Evolutionary conservation across 2,888 invertebrate species (phyloP), one percentile per base, ranked within the genome.

Genomic region (Empis livida): DNA sequence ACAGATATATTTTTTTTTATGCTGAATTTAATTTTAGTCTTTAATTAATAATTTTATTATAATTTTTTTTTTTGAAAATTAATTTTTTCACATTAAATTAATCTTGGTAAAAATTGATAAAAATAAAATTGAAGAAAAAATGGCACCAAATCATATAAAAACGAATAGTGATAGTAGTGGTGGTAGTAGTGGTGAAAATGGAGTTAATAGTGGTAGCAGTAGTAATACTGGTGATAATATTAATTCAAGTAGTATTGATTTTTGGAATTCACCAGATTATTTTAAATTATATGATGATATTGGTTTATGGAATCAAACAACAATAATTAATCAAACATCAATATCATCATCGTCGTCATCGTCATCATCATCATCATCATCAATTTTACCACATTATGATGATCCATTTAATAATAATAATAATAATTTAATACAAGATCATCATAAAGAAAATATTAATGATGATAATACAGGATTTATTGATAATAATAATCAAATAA

Each of bases 261-360:
- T 48, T 8, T 51, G 53, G 53, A 53, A 54, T 46, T 49, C 54
- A 39, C 51, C 54, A 27, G 57, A 58, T 44, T 56, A 54, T 48
- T 56, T 57, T 46, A 54, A 53, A 49, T 48, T 56, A n/a, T 56
- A 56, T 41, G 55, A 57, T 32, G 56, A 56, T 40, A 44, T 51
- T 15, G 50, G 30, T 15, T 39, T 46, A 8, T 53, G 51, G 51
- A 55, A 55, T 45, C 51, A 54, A 48, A 55, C 52, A 42, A 45
- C 35, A 30, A 45, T 17, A 32, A 46, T 38, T 5, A 49, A 49
- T 48, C 49, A 50, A 43, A 48, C 53, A 48, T 47, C 52, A 39
- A 51, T 53, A 45, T 42, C 47, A 43, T 51, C 49, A 35, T 47
- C 50, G 39, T 47, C n/a, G n/a, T n/a, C n/a, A n/a, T n/a, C 43